Conservation (phyloP, 1,140 invertebrate species). For the Trissolcus basalis region DNA sequence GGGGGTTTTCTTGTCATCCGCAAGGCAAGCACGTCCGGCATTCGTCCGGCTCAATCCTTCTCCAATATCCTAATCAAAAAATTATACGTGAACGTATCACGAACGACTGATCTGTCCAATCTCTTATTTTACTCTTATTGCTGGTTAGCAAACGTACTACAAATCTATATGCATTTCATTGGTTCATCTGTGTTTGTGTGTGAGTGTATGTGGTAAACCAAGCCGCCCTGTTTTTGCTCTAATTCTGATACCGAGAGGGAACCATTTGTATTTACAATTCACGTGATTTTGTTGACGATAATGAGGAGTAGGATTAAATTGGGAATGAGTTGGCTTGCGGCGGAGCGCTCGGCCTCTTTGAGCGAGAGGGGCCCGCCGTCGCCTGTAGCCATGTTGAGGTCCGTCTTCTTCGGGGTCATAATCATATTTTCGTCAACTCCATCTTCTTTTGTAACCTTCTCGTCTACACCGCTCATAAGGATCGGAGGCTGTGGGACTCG, state of each 20-base stretch:
- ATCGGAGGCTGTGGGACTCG: slow-evolving; percentile 48
- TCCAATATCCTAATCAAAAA: slow-evolving; percentile 54
- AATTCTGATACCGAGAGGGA: slow-evolving; percentile 37
- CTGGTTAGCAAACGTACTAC: slow-evolving; percentile 49
- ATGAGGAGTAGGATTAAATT: slow-evolving; percentile 40
- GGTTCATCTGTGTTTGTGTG: slow-evolving; percentile 10
- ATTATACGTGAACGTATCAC: slow-evolving; percentile 39
- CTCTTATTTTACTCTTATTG: slow-evolving; percentile 36
- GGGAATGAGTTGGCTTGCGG: neutral
- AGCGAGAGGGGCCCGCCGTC: slow-evolving; percentile 67
- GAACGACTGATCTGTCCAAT: slow-evolving; percentile 49
- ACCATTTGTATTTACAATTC: slow-evolving; percentile 56
- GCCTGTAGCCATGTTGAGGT: slow-evolving; percentile 66
- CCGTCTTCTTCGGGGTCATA: slow-evolving; percentile 63
- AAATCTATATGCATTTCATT: slow-evolving; percentile 61
- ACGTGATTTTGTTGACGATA: slow-evolving; percentile 65
- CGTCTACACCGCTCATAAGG: slow-evolving; percentile 39
- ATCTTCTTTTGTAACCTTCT: slow-evolving; percentile 35
- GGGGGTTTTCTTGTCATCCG: slow-evolving; percentile 47
- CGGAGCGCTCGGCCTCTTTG: slow-evolving; percentile 52
- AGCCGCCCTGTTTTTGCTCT: slow-evolving; percentile 29
- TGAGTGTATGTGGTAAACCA: neutral
- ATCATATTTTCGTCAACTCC: slow-evolving; percentile 67
- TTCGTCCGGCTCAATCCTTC: slow-evolving; percentile 14
- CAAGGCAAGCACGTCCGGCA: slow-evolving; percentile 64